Conservation (phyloP, 1,140 invertebrate species). For the Drosophila jambulina region DNA sequence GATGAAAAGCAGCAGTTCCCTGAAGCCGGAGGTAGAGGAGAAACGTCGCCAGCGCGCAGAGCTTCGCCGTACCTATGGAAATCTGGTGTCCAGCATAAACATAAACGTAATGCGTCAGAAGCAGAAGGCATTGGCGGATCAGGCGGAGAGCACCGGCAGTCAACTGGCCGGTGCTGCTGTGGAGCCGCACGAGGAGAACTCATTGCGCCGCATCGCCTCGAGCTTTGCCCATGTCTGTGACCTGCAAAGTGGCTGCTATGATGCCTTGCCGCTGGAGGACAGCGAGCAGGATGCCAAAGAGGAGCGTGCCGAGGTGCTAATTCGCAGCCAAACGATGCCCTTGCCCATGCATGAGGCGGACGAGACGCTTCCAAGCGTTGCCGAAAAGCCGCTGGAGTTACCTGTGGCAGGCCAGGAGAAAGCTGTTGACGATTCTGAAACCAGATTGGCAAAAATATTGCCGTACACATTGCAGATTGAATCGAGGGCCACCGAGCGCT, state of each 20-base stretch:
- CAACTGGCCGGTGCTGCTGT: not conserved
- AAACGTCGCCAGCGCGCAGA: slow-evolving; percentile 55
- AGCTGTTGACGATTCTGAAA: not conserved
- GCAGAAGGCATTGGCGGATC: not conserved
- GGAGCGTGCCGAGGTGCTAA: slow-evolving; percentile 59
- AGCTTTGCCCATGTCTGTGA: slow-evolving; percentile 60
- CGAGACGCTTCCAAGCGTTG: not conserved
- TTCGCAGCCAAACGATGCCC: slow-evolving; percentile 40
- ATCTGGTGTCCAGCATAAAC: slow-evolving; percentile 56
- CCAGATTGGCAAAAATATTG: not conserved
- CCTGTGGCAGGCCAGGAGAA: not conserved
- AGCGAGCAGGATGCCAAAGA: slow-evolving; percentile 56
- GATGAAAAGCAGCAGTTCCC: not conserved
- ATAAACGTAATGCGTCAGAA: slow-evolving; percentile 35
- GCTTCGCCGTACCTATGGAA: slow-evolving; percentile 57
- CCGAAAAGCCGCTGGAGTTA: too few species aligned
- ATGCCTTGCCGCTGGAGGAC: slow-evolving; percentile 48
- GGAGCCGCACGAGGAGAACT: not conserved
- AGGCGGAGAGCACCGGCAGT: not conserved
- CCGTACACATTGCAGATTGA: slow-evolving; percentile 1
- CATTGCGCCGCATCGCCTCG: slow-evolving; percentile 61
- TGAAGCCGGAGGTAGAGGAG: slow-evolving; percentile 16
- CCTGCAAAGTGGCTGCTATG: slow-evolving; percentile 19
- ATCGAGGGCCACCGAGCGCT: slow-evolving; percentile 56
- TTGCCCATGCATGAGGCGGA: not conserved